These are phyloP conservation scores for Drosophila cognata DNA, from an alignment of 2,888 invertebrate genomes.

Conservation along the genomic window DNA sequence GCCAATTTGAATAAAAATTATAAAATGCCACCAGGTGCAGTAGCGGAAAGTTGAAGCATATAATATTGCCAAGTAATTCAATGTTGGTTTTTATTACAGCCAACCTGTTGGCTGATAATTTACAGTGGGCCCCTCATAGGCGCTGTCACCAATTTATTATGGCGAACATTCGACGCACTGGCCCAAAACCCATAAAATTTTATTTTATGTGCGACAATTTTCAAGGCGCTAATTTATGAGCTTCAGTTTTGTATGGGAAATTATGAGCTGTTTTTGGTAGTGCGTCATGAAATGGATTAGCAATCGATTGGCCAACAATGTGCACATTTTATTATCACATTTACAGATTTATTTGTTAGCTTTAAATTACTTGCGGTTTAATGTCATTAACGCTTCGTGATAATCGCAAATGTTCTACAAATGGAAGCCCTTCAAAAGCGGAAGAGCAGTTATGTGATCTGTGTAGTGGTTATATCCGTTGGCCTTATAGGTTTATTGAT, in stretches of 20 bases:
- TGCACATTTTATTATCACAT: constrained; percentile 13
- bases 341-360: constrained; percentile 5
- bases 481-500: constrained; percentile 17
- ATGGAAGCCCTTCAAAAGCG: constrained; percentile 52
- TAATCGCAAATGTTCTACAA: constrained; percentile 4
- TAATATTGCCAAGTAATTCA: constrained; percentile 40
- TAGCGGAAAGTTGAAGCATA: constrained; percentile 37
- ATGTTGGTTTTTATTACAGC: constrained; percentile 31
- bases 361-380: constrained; percentile 40
- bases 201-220: constrained; percentile 58
- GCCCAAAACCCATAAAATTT: constrained; percentile 62
- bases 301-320: constrained; percentile 28
- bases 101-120: constrained; percentile 60
- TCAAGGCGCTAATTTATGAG: constrained; percentile 56
- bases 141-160: constrained; percentile 60
- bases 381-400: constrained; percentile 16
- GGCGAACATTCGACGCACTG: constrained; percentile 39
- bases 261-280: constrained; percentile 30
- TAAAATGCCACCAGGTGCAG: constrained; percentile 49
- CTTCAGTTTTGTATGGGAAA: constrained; percentile 18
- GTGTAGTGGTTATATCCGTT: constrained; percentile 1
- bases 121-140: constrained; percentile 1
- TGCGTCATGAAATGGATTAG: constrained; percentile 27
- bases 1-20: constrained; percentile 50
- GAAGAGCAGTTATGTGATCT: constrained; percentile 57